Evolutionary conservation across 1,140 invertebrate genomes (phyloP).

Genomic region (Antheraea mylitta): DNA sequence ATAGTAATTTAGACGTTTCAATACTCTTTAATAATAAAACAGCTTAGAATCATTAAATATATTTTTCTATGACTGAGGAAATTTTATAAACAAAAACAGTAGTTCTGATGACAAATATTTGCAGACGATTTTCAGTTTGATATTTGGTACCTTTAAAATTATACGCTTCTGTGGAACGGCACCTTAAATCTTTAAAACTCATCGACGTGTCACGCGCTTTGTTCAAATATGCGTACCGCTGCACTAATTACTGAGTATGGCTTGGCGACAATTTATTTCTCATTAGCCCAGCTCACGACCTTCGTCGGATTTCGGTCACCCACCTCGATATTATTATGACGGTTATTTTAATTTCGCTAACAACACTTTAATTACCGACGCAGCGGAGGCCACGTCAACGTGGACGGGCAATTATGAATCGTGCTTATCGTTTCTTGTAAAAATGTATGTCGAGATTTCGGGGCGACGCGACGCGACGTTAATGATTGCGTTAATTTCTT

Average conservation of each 20-base stretch:
- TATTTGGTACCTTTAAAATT: background rate
- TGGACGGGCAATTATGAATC: constrained; percentile 36
- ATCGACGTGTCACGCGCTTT: constrained; percentile 57
- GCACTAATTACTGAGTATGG: constrained; percentile 65
- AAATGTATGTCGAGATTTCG: background rate
- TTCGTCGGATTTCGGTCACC: constrained; percentile 65
- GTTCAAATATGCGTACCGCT: constrained; percentile 59
- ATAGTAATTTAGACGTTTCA: no score
- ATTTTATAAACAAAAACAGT: no score
- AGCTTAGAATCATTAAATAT: no score
- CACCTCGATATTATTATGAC: constrained; percentile 54
- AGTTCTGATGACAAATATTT: no score
- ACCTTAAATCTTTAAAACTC: constrained; percentile 36
- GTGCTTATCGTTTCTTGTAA: constrained; percentile 14
- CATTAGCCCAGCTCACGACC: constrained; percentile 56
- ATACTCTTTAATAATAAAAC: no score
- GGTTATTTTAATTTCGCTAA: constrained; percentile 75
- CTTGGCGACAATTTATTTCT: constrained; percentile 74
- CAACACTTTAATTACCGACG: constrained; percentile 69
- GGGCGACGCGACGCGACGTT: background rate
- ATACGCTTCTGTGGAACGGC: constrained; percentile 24
- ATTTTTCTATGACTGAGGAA: no score
- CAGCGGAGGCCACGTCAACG: constrained; percentile 35
- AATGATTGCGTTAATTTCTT: constrained; percentile 4
- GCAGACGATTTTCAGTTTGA: background rate